Percentiles rank a stretch among this genome's conserved stretches.
Evolutionary conservation across 2,797 vertebrate genomes (phyloP).

Genomic region (Falco columbarius): DNA sequence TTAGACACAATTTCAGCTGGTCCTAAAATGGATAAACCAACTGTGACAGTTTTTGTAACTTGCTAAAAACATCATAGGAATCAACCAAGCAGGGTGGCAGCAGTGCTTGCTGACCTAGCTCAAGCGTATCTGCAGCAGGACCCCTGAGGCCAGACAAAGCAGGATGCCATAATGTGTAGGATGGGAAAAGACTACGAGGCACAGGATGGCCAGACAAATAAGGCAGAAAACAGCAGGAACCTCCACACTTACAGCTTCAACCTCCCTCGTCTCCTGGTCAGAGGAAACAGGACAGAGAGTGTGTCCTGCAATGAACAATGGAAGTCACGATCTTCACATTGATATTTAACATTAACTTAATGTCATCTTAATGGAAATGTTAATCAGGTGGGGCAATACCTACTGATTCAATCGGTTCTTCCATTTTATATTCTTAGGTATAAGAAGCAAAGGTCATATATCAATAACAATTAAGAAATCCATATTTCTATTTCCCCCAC

Average conservation of each 20-base stretch:
- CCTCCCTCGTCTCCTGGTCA: not conserved
- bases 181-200: rapidly evolving
- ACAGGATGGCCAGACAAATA: not conserved
- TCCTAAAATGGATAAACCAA: not conserved
- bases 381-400: not conserved
- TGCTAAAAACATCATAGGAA: not conserved
- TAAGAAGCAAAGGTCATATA: not conserved
- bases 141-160: not conserved
- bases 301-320: not conserved
- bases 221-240: not conserved
- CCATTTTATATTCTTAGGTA: not conserved
- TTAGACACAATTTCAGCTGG: not conserved
- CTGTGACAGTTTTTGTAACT: not conserved
- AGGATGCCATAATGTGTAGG: rapidly evolving
- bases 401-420: not conserved
- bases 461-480: not conserved
- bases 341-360: not conserved
- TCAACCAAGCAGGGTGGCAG: not conserved
- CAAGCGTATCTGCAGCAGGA: not conserved
- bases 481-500: not conserved
- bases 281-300: not conserved
- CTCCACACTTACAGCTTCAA: not conserved
- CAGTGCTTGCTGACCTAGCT: not conserved
- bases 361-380: not conserved
- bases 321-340: not conserved